Base-by-base conservation (phyloP, 2,797 vertebrate species). In the Ptychadena robeensis region DNA sequence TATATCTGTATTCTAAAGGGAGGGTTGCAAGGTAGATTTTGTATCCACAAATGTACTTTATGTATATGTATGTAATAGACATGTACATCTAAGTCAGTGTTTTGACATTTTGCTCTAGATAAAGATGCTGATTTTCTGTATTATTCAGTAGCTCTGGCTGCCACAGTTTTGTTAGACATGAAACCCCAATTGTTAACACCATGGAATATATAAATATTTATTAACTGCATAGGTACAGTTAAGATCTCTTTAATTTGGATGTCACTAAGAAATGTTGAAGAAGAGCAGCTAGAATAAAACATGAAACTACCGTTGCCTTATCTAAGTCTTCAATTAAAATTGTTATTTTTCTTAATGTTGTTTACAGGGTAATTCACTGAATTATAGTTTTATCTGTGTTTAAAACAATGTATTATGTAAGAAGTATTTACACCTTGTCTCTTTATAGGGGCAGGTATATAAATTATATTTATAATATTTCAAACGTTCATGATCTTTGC, bases 81-180 rank as follows among this genome's bases (percentile, higher is more conserved):
- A 80, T 73, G 71, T 85, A 85, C 83, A 85, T 85, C 83, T 81
- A 85, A 80, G 83, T 76, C 72, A 76, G 78, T 85, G 83, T 81
- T 85, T 85, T 85, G 83, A 85, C 83, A 85, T 68, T 68, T 85
- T 81, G 78, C 83, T 69, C 83, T 61, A 85, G 78, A 81, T 85
- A 85, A 85, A 85, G 83, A 85, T 75, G 83, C 72, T 80, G 72
- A 85, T 80, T 80, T 85, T 80, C 34, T 85, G 78, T 85, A 80
- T 85, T 85, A 85, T 85, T 85, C 83, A 85, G 78, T 81, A 85
- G 83, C 78, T 85, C 65, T 53, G 78, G 25, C 83, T 85, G 83
- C 78, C 78, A 80, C 83, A 85, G 78, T 85, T 85, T 85, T 85
- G 83, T 80, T 80, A 80, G 72, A 85, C 78, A 81, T 48, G 72